A percentile compares a stretch with the other conserved stretches of the same genome.
phyloP scores from a whole-genome alignment of 64 coral and sea anemone genomes.

The Platygyra sinensis region DNA sequence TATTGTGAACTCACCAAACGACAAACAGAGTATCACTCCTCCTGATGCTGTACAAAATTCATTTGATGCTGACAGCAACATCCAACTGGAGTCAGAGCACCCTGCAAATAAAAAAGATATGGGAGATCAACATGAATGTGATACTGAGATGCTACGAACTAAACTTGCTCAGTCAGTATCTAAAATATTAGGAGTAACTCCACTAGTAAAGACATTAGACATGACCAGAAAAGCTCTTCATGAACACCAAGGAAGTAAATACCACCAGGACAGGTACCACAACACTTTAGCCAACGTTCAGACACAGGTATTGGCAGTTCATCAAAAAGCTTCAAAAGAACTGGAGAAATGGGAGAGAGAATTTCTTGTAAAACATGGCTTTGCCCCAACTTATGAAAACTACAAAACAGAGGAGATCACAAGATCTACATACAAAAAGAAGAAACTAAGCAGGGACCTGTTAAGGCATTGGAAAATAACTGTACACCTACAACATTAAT shows the following conservation, averaged over 20 bases:
- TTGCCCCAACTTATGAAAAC: slow-evolving; percentile 7
- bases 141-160: too few relatives aligned
- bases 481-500: neutral
- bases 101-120: neutral
- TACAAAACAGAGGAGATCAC: neutral
- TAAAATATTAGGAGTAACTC: neutral
- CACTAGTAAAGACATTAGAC: neutral
- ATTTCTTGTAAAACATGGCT: neutral
- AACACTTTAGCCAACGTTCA: neutral
- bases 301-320: neutral
- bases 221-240: neutral
- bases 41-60: too few relatives aligned
- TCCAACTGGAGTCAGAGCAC: neutral
- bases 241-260: neutral
- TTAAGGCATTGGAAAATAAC: slow-evolving; percentile 13
- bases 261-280: neutral
- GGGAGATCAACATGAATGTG: neutral
- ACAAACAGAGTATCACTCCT: neutral
- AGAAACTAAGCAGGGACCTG: neutral
- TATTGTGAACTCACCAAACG: neutral
- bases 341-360: neutral
- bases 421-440: neutral
- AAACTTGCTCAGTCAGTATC: neutral
- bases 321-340: neutral
- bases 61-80: neutral